These are phyloP conservation scores for Odontesthes bonariensis DNA, from an alignment of 2,113 vertebrate species.

Conservation along the genomic window DNA sequence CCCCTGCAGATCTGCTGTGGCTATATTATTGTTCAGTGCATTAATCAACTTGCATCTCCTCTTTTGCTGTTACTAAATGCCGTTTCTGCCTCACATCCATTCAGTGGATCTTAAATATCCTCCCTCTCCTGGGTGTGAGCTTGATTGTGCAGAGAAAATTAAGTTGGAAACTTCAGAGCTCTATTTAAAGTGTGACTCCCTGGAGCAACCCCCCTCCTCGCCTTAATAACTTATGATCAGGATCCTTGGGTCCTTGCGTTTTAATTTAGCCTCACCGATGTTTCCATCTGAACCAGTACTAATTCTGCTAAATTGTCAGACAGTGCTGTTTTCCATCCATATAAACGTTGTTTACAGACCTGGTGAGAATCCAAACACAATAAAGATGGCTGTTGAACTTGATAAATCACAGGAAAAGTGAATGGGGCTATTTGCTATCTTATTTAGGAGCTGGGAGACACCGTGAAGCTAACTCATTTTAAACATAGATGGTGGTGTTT, in stretches of 20 bases:
- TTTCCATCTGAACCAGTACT: slow-evolving; percentile 55
- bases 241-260: slow-evolving; percentile 50
- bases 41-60: slow-evolving; percentile 75
- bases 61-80: slow-evolving; percentile 79
- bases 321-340: slow-evolving; percentile 52
- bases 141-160: slow-evolving; percentile 83
- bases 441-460: slow-evolving; percentile 22
- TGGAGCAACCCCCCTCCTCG: slow-evolving; percentile 54
- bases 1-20: slow-evolving; percentile 64
- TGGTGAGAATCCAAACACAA: slow-evolving; percentile 52
- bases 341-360: slow-evolving; percentile 52
- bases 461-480: neutral
- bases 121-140: slow-evolving; percentile 71
- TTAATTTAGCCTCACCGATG: slow-evolving; percentile 48
- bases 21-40: slow-evolving; percentile 67
- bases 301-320: slow-evolving; percentile 64
- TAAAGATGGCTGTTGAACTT: slow-evolving; percentile 42
- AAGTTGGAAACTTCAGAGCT: slow-evolving; percentile 77
- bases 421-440: slow-evolving; percentile 19
- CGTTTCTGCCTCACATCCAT: slow-evolving; percentile 72
- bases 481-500: slow-evolving; percentile 2
- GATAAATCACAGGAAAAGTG: slow-evolving; percentile 40
- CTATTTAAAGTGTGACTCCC: slow-evolving; percentile 80
- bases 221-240: slow-evolving; percentile 77
- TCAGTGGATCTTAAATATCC: slow-evolving; percentile 79